A percentile compares a stretch with the other conserved stretches of the same genome.
Conservation (phyloP, 2,797 vertebrate species). For the Distichodus sexfasciatus region DNA sequence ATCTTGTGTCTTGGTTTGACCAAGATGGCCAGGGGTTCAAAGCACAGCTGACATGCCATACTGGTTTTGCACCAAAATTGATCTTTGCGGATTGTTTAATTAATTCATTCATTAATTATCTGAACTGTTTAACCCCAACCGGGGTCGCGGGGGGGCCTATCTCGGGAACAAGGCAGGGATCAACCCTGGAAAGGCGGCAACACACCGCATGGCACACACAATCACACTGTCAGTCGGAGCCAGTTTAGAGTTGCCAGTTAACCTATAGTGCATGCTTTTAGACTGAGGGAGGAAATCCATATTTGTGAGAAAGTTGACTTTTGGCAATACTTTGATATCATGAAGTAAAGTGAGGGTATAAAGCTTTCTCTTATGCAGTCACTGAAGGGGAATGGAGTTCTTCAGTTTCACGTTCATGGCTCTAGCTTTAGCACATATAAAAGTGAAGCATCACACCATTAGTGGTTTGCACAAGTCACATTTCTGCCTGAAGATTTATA, state of each 20-base stretch:
- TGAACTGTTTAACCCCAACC: too few relatives aligned
- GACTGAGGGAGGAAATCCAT: too few relatives aligned
- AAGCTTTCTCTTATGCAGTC: neutral
- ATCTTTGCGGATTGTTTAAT: slow-evolving; percentile 14
- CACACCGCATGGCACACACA: too few relatives aligned
- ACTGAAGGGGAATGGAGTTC: neutral
- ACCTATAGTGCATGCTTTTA: too few relatives aligned
- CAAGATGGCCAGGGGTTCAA: too few relatives aligned
- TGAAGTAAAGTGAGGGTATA: slow-evolving; percentile 14
- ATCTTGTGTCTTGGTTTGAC: too few relatives aligned
- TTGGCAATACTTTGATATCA: slow-evolving; percentile 8
- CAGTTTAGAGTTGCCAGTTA: too few relatives aligned
- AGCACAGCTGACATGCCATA: slow-evolving; percentile 3
- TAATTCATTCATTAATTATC: too few relatives aligned
- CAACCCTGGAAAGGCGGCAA: too few relatives aligned
- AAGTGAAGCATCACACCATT: slow-evolving; percentile 23
- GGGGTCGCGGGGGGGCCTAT: too few relatives aligned
- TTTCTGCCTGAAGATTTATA: slow-evolving; percentile 11
- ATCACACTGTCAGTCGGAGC: too few relatives aligned
- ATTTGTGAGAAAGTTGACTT: neutral
- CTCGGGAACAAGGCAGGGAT: too few relatives aligned
- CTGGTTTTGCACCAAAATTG: slow-evolving; percentile 4
- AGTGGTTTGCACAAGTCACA: neutral
- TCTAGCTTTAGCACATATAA: neutral
- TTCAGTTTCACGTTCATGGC: slow-evolving; percentile 4